Evolutionary conservation across 1,140 invertebrate species (phyloP).

Genomic region (Drosophila lacertosa): DNA sequence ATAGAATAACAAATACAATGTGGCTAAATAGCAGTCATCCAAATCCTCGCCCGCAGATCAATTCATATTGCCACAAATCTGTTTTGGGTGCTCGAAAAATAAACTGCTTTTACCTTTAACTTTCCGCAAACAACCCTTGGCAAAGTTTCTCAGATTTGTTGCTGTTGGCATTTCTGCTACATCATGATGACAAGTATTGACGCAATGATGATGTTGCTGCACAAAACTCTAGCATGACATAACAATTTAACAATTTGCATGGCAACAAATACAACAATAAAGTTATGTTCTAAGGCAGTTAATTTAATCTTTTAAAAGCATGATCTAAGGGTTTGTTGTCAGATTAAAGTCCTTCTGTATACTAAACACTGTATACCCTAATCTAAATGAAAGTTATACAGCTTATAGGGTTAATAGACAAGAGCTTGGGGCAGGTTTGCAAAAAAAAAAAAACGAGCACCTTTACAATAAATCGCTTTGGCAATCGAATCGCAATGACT

Average conservation of each 20-base stretch:
- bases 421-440: not conserved
- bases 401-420: not conserved
- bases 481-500: conserved; percentile 41
- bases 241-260: conserved; percentile 32
- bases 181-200: conserved; percentile 38
- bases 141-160: conserved; percentile 31
- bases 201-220: conserved; percentile 24
- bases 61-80: conserved; percentile 64
- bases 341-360: too few relatives aligned
- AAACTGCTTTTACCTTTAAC: not conserved
- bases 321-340: too few relatives aligned
- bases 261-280: not conserved
- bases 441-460: too few relatives aligned
- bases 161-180: conserved; percentile 27
- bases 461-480: conserved; percentile 40
- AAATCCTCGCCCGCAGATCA: conserved; percentile 20
- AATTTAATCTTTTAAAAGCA: too few relatives aligned
- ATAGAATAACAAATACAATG: conserved; percentile 26
- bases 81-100: conserved; percentile 51
- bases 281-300: too few relatives aligned
- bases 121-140: not conserved
- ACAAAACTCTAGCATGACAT: conserved; percentile 21
- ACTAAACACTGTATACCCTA: not conserved
- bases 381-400: not conserved
- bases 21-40: conserved; percentile 63